Percentiles rank a stretch among this genome's conserved stretches.
These are phyloP conservation scores for Amazonetta brasiliensis DNA, from an alignment of 2,797 vertebrate species.

Conservation along the genomic window DNA sequence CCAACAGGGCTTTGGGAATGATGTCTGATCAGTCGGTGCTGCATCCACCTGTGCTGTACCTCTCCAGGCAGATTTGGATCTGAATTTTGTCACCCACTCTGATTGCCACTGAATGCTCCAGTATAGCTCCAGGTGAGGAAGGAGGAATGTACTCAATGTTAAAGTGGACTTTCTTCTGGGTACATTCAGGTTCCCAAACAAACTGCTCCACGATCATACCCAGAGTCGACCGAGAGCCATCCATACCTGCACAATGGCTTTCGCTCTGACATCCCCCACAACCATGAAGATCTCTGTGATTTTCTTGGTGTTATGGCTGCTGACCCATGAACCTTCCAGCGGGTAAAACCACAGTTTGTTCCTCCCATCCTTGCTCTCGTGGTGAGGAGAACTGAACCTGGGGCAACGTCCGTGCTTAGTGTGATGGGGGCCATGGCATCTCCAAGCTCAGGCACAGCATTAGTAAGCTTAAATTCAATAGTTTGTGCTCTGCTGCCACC, in stretches of 20 bases:
- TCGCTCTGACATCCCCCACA: not conserved
- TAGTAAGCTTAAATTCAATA: not conserved
- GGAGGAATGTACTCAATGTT: not conserved
- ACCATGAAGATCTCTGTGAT: not conserved
- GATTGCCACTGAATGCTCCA: not conserved
- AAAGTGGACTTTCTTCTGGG: not conserved
- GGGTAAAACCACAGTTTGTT: not conserved
- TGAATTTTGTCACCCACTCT: not conserved
- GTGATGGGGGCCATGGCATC: not conserved
- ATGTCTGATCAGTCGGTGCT: not conserved
- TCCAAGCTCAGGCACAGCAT: not conserved
- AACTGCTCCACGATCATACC: not conserved
- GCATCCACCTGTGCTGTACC: not conserved
- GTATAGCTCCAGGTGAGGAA: not conserved
- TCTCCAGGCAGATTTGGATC: not conserved
- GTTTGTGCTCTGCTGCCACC: not conserved
- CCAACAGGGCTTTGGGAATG: not conserved
- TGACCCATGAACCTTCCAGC: not conserved
- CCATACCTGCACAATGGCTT: not conserved
- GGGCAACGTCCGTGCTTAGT: fast-evolving
- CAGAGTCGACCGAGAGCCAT: not conserved
- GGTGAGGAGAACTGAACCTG: not conserved
- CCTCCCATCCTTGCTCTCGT: fast-evolving
- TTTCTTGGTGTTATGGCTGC: not conserved
- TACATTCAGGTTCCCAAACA: not conserved